Percentiles rank a stretch among this genome's conserved stretches.
phyloP scores from a whole-genome alignment of 2,797 vertebrate genomes.

The Cynodonichthys magdalenae region DNA sequence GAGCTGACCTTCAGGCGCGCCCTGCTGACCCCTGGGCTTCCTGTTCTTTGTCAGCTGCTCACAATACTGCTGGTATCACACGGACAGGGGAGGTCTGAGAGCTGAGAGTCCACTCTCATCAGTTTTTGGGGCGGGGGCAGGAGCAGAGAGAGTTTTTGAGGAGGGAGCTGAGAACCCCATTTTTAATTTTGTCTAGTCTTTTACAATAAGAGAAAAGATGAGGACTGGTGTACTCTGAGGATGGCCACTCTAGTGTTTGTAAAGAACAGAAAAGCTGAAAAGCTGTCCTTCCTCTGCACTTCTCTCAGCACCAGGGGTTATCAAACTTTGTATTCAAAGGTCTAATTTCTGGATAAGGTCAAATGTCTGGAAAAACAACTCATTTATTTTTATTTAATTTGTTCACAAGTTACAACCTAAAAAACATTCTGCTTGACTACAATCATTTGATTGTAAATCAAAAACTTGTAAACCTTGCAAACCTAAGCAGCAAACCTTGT shows the following conservation, averaged over 20 bases:
- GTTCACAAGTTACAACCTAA: no score
- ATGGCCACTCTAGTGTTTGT: conserved; percentile 64
- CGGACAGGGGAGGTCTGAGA: conserved; percentile 71
- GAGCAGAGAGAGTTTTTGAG: conserved; percentile 41
- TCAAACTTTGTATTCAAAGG: neutral
- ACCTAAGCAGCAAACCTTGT: no score
- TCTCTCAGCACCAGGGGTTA: no score
- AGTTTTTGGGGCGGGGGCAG: conserved; percentile 14
- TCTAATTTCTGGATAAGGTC: no score
- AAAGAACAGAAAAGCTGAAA: conserved; percentile 39
- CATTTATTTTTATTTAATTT: no score
- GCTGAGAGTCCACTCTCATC: conserved; percentile 60
- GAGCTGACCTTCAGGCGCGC: conserved; percentile 75
- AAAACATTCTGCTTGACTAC: no score
- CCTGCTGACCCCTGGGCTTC: conserved; percentile 75
- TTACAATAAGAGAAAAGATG: conserved; percentile 68
- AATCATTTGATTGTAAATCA: no score
- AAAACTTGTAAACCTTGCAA: no score
- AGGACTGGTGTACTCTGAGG: conserved; percentile 71
- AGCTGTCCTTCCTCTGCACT: conserved; percentile 41
- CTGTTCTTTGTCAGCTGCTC: conserved; percentile 79
- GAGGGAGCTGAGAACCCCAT: conserved; percentile 69
- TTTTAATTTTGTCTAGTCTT: conserved; percentile 57
- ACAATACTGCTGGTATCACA: conserved; percentile 72
- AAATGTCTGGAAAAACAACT: no score